Percentiles rank a stretch among this genome's conserved stretches.
Conservation (phyloP, 2,113 vertebrate species). For the Megaceryle maxima region DNA sequence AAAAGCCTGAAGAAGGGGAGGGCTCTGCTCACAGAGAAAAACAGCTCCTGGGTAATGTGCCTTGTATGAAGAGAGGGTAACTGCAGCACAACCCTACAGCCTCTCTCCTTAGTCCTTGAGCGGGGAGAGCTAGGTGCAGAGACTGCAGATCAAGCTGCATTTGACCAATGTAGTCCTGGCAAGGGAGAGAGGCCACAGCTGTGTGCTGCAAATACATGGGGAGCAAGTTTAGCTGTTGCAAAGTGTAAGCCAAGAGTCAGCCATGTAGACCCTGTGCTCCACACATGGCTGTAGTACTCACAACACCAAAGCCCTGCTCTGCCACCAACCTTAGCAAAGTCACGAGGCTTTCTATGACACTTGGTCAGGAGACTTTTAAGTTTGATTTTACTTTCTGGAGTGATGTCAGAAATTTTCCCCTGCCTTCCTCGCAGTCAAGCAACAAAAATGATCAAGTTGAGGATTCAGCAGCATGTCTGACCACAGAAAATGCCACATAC, state of each 20-base stretch:
- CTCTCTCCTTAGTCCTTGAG: background rate
- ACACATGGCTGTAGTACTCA: background rate
- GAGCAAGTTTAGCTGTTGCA: background rate
- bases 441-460: background rate
- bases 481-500: background rate
- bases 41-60: background rate
- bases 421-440: background rate
- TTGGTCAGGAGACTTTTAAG: background rate
- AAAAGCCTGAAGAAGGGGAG: background rate
- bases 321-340: background rate
- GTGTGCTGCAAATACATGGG: background rate
- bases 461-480: background rate
- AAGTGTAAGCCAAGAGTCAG: background rate
- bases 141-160: background rate
- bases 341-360: background rate
- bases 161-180: background rate
- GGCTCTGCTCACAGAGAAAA: background rate
- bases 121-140: background rate
- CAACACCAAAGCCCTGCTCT: background rate
- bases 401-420: background rate
- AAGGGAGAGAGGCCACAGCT: background rate
- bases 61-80: fast-evolving
- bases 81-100: background rate
- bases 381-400: background rate
- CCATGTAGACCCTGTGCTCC: background rate